These are phyloP conservation scores for Mimas tiliae DNA, from an alignment of 2,888 invertebrate genomes.

Conservation along the genomic window DNA sequence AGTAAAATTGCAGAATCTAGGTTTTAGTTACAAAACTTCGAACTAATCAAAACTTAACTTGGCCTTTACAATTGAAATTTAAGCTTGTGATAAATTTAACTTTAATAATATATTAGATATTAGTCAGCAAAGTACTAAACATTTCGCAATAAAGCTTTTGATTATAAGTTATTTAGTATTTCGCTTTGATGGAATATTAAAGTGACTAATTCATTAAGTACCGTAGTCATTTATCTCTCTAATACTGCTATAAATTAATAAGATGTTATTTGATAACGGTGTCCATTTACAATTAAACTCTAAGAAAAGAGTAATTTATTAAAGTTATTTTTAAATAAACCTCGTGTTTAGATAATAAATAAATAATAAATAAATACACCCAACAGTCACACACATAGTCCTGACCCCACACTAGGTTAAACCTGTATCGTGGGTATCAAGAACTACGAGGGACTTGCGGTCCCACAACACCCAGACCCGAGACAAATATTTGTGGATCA, in stretches of 20 bases:
- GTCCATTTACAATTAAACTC: not conserved
- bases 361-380: no score
- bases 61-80: no score
- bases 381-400: no score
- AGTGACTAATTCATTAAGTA: not conserved
- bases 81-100: not conserved
- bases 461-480: no score
- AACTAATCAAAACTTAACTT: no score
- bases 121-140: slow-evolving; percentile 8
- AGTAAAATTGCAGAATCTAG: no score
- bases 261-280: not conserved
- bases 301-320: not conserved
- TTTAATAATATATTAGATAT: not conserved
- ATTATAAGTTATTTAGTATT: not conserved
- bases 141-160: not conserved
- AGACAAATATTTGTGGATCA: no score
- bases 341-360: not conserved
- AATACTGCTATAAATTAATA: not conserved
- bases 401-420: no score
- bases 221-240: not conserved
- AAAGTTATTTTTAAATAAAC: not conserved
- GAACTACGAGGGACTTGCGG: no score
- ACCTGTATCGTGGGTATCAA: no score
- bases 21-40: no score
- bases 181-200: not conserved